Evolutionary conservation across 2,113 vertebrate species (phyloP), one percentile per base, ranked within the genome.

Genomic region (Callopanchax toddi): DNA sequence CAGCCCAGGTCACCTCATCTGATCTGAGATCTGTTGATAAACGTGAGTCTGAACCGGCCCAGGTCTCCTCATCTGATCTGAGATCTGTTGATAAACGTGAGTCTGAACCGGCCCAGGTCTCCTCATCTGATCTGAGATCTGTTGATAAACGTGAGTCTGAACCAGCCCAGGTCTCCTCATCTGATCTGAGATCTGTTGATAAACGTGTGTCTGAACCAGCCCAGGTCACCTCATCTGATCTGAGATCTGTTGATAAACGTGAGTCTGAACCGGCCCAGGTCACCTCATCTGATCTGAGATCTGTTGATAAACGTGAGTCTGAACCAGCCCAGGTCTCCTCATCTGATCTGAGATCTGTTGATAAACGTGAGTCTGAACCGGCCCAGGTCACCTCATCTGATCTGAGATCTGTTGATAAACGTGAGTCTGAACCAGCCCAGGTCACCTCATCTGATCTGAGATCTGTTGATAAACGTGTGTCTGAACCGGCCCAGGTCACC

Each of bases 61-160:
- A 32, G 29, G 3, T 6, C 29, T 32, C 29, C 1, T 67, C 72
- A 76, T 43, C 39, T 39, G 43, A 64, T 61, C 54, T 53, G 59
- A 67, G 55, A 54, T 60, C 63, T 60, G 56, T 21, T 9, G 6
- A 32, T 32, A 32, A 32, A 32, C 29, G 10, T 32, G 6, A 32
- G 29, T 32, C 29, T 8, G 29, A 9, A 32, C 29, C 5, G 29
- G 29, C 10, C 6, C 29, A 32, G 29, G 3, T 6, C 29, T 32
- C 29, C 1, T 67, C 72, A 76, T 43, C 39, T 39, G 43, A 64
- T 61, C 54, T 53, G 59, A 67, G 55, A 54, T 60, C 63, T 60
- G 56, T 21, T 9, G 6, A 32, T 32, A 32, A 32, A 32, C 29
- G 10, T 32, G 6, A 32, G 29, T 32, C 29, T 8, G 29, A 9